Percentiles rank a stretch among this genome's conserved stretches.
phyloP scores from a whole-genome alignment of 2,113 vertebrate genomes.

The Ceyx margarethae region DNA sequence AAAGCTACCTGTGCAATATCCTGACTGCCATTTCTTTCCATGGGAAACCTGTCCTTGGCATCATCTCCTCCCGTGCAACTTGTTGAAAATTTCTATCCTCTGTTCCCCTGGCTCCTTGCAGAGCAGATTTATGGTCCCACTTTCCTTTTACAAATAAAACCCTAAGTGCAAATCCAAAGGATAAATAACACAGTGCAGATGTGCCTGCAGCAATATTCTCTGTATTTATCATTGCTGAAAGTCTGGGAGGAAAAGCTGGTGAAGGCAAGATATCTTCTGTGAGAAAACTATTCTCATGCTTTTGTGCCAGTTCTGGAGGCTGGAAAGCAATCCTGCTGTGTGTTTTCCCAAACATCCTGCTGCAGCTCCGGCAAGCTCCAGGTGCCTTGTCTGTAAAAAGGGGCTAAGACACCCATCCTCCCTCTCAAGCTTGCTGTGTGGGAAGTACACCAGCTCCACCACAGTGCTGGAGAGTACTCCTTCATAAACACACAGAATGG shows the following conservation, averaged over 20 bases:
- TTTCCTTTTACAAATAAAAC: constrained; percentile 52
- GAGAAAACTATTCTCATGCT: neutral
- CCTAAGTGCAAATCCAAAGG: constrained; percentile 23
- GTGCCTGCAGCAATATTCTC: neutral
- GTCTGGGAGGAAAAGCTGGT: constrained; percentile 25
- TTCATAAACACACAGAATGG: neutral
- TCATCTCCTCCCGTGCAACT: neutral
- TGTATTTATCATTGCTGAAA: constrained; percentile 9
- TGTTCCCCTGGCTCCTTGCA: constrained; percentile 14
- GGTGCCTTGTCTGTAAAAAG: neutral
- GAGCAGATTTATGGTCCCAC: constrained; percentile 30
- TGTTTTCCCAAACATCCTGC: neutral
- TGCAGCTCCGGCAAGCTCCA: neutral
- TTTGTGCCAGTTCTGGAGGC: neutral
- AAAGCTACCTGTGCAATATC: neutral
- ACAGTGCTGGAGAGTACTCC: neutral
- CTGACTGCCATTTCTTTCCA: neutral
- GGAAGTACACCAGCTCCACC: neutral
- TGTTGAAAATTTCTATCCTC: constrained; percentile 24
- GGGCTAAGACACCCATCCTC: neutral
- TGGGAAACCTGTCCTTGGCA: neutral
- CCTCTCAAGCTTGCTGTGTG: neutral
- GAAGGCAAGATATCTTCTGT: constrained; percentile 14
- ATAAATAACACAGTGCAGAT: constrained; percentile 31
- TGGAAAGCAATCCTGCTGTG: neutral